Evolutionary conservation across 2,797 vertebrate genomes (phyloP), one percentile per base, ranked within the genome.

Genomic region (Poeciliopsis gracilis): DNA sequence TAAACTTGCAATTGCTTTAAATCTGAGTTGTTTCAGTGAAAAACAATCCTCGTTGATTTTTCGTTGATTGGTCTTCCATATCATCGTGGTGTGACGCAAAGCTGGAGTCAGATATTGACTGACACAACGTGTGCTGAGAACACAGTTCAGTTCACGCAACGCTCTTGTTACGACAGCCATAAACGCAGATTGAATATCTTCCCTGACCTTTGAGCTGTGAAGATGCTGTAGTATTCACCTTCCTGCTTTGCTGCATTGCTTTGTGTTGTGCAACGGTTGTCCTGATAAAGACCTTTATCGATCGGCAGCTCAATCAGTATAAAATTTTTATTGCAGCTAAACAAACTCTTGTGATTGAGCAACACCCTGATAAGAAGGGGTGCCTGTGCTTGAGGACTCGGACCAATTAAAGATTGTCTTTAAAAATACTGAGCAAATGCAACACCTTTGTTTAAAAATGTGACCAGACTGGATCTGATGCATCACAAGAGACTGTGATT

Each of bases 201-300:
- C 23, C 9, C 57, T 90, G 91, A 95, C 92, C 94, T 94, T 95
- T 95, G 93, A 87, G 89, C 91, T 80, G 25, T 66, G 82, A 79
- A 51, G 55, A 45, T 80, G 73, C 70, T 87, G 77, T 88, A 73
- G 80, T 83, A 78, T 81, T 87, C 75, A 20, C 70, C 73, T 76
- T 10, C 51, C 74, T 86, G 77, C 49, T 15, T 10, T 43, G 51
- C 84, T 73, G 67, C 85, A 5, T 84, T 83, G 72, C 72, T 25
- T 77, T 38, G 3, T 30, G 70, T 90, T 92, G 72, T 86, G 84
- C 73, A 91, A 92, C 77, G 2, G 30, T 49, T 45, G 63, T 20
- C 72, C 73, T 76, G 88, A 91, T 92, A 91, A 91, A 86, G 63
- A 47, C 41, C 13, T 77, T 80, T 87, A 92, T 93, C 88, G 79